Conservation (phyloP, 2,888 invertebrate species). For the Tenthredo notha region DNA sequence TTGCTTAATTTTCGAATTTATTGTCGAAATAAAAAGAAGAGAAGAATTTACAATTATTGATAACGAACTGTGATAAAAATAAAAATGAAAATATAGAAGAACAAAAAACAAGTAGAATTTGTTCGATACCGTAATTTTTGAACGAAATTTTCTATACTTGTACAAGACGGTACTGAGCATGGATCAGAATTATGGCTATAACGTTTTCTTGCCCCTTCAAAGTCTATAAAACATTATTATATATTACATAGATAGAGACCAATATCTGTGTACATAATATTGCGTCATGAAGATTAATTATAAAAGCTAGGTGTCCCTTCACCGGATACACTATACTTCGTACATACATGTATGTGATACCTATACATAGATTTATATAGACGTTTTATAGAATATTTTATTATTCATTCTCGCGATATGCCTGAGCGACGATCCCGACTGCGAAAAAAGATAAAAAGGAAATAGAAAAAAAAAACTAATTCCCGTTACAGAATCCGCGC, state of each 20-base stretch:
- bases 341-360: not conserved
- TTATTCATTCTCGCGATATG: constrained; percentile 44
- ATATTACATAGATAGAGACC: not conserved
- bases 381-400: not conserved
- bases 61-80: too few species aligned
- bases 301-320: constrained; percentile 42
- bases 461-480: not conserved
- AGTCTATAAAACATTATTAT: not conserved
- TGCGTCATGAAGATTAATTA: constrained; percentile 42
- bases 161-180: too few species aligned
- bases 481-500: not conserved
- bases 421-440: constrained; percentile 22
- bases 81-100: too few species aligned
- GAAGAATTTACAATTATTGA: too few species aligned
- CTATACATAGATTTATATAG: not conserved
- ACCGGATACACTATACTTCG: constrained; percentile 26
- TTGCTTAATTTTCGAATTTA: not conserved
- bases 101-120: too few species aligned
- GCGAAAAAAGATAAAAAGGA: not conserved
- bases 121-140: too few species aligned
- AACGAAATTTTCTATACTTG: too few species aligned
- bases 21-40: too few species aligned
- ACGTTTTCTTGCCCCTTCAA: constrained; percentile 1
- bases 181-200: not conserved
- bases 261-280: not conserved